These are phyloP conservation scores for Papilio xuthus DNA, from an alignment of 1,140 invertebrate genomes.

Conservation along the genomic window DNA sequence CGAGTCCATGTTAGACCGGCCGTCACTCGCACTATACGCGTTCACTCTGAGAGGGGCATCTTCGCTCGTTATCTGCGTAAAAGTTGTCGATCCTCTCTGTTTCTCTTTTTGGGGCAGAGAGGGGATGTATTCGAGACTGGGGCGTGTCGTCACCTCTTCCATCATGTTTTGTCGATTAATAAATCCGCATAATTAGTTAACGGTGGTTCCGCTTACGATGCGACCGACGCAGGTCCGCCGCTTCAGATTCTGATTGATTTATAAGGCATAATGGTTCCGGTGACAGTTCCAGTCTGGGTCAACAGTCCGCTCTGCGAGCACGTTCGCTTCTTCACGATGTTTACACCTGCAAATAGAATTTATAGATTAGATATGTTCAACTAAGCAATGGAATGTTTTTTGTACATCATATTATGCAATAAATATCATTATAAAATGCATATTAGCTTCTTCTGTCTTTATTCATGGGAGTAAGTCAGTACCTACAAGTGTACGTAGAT, in stretches of 20 bases:
- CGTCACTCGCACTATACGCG: constrained; percentile 58
- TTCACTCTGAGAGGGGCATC: constrained; percentile 61
- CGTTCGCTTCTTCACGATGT: constrained; percentile 57
- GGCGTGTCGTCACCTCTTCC: constrained; percentile 72
- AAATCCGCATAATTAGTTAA: constrained; percentile 75
- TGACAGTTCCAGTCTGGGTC: constrained; percentile 67
- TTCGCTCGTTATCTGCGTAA: constrained; percentile 73
- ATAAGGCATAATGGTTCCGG: constrained; percentile 80
- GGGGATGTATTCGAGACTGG: constrained; percentile 73
- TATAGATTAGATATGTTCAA: constrained; percentile 40
- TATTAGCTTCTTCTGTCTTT: background rate
- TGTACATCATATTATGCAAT: background rate
- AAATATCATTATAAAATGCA: background rate
- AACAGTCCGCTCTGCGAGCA: constrained; percentile 63
- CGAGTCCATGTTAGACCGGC: constrained; percentile 65
- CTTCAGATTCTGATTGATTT: constrained; percentile 68
- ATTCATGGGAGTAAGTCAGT: background rate
- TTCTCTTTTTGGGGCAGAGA: constrained; percentile 68
- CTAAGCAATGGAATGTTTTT: background rate
- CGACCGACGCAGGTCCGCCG: constrained; percentile 66
- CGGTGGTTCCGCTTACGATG: constrained; percentile 65
- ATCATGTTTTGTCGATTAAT: constrained; percentile 67
- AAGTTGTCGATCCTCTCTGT: constrained; percentile 70
- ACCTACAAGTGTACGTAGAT: background rate
- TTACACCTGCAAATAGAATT: constrained; percentile 69